A percentile compares a stretch with the other conserved stretches of the same genome.
These are phyloP conservation scores for Forbesichthys papilliferus DNA, from an alignment of 2,113 vertebrate genomes.

Conservation along the genomic window DNA sequence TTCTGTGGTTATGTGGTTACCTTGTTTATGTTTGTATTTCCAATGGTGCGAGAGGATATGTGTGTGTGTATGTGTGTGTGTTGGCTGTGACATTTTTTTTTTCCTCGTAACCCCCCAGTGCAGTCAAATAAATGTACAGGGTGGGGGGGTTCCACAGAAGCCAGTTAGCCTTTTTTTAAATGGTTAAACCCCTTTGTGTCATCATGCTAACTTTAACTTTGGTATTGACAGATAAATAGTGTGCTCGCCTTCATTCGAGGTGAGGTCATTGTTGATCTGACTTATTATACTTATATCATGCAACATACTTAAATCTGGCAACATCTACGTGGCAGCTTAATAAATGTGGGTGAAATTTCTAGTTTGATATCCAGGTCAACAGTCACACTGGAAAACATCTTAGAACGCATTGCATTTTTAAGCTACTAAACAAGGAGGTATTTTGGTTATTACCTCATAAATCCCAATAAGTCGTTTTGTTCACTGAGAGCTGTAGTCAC, in stretches of 20 bases:
- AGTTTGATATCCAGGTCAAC: too few relatives aligned
- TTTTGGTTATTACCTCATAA: too few relatives aligned
- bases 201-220: slow-evolving; percentile 46
- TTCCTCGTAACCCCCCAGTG: slow-evolving; percentile 28
- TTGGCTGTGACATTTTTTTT: slow-evolving; percentile 35
- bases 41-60: not conserved
- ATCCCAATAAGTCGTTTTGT: too few relatives aligned
- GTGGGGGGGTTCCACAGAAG: slow-evolving; percentile 43
- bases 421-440: too few relatives aligned
- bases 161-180: slow-evolving; percentile 13
- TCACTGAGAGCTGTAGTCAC: too few relatives aligned
- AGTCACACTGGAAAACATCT: too few relatives aligned
- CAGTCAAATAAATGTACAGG: slow-evolving; percentile 30
- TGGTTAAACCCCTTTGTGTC: slow-evolving; percentile 47
- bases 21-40: slow-evolving; percentile 51
- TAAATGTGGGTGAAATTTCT: too few relatives aligned
- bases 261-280: slow-evolving; percentile 16
- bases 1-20: slow-evolving; percentile 20
- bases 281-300: too few relatives aligned
- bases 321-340: too few relatives aligned
- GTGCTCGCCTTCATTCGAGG: slow-evolving; percentile 3
- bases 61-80: slow-evolving; percentile 25
- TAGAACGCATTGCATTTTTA: too few relatives aligned
- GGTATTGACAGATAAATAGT: slow-evolving; percentile 45
- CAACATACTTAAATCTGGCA: too few relatives aligned